These are phyloP conservation scores for Chauna torquata DNA, from an alignment of 2,113 vertebrate genomes.

Conservation along the genomic window DNA sequence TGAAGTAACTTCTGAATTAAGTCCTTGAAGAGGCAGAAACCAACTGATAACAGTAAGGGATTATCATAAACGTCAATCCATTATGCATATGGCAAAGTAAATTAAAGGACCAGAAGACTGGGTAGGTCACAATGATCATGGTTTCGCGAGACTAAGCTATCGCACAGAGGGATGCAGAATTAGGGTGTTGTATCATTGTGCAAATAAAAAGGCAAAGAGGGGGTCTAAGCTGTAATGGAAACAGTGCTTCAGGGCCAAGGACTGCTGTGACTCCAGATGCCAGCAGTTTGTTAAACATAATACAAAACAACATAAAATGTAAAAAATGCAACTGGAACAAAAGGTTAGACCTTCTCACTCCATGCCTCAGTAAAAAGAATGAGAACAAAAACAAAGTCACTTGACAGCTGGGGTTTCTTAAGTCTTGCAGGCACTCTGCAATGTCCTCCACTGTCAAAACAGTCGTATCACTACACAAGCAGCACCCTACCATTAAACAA, in stretches of 20 bases:
- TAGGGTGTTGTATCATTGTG: background rate
- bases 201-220: conserved; percentile 8
- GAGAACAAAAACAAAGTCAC: conserved; percentile 52
- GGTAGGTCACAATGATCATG: background rate
- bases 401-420: conserved; percentile 57
- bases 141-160: background rate
- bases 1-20: background rate
- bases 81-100: background rate
- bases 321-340: conserved; percentile 64
- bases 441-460: background rate
- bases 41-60: background rate
- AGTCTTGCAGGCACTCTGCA: background rate
- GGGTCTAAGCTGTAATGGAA: conserved; percentile 43
- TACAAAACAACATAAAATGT: conserved; percentile 18
- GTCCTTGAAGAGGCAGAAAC: background rate
- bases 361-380: conserved; percentile 14
- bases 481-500: conserved; percentile 43
- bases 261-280: conserved; percentile 65
- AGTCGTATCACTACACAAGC: background rate
- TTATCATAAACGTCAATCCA: background rate
- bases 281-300: conserved; percentile 19
- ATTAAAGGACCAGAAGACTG: background rate
- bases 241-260: conserved; percentile 38
- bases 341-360: conserved; percentile 65
- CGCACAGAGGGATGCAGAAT: background rate